Evolutionary conservation across 2,797 vertebrate species (phyloP).

Genomic region (Toxotes lorentzi): DNA sequence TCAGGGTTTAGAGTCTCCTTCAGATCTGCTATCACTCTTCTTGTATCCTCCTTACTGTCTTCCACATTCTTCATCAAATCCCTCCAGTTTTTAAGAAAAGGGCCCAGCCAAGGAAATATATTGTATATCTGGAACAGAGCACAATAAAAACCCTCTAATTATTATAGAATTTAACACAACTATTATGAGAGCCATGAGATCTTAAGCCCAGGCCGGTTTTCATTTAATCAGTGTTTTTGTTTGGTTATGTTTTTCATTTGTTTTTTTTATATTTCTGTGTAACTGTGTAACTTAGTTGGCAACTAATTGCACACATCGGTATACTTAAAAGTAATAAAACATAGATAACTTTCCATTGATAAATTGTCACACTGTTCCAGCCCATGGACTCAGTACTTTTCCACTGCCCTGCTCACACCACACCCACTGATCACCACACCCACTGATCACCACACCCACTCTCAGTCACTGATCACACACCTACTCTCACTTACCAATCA

Average conservation of each 20-base stretch:
- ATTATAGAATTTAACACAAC: not conserved
- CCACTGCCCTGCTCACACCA: no score
- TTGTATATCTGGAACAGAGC: conserved; percentile 52
- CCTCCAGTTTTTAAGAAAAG: conserved; percentile 55
- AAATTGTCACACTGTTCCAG: no score
- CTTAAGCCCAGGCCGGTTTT: not conserved
- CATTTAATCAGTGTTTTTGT: not conserved
- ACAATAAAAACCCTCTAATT: not conserved
- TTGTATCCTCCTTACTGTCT: accelerated
- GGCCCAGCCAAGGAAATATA: conserved; percentile 51
- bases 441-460: no score
- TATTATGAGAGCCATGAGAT: not conserved
- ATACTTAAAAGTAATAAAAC: no score
- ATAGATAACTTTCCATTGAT: no score
- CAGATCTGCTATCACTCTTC: conserved; percentile 26
- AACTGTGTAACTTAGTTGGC: no score
- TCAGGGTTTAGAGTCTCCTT: conserved; percentile 61
- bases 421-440: no score
- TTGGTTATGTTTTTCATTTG: not conserved
- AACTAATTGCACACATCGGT: no score
- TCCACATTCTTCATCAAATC: conserved; percentile 28
- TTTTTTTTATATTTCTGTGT: not conserved
- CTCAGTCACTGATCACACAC: no score
- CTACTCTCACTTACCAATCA: no score
- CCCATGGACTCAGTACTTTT: no score